phyloP scores from a whole-genome alignment of 2,888 invertebrate genomes.

The Drosophila neutralis region DNA sequence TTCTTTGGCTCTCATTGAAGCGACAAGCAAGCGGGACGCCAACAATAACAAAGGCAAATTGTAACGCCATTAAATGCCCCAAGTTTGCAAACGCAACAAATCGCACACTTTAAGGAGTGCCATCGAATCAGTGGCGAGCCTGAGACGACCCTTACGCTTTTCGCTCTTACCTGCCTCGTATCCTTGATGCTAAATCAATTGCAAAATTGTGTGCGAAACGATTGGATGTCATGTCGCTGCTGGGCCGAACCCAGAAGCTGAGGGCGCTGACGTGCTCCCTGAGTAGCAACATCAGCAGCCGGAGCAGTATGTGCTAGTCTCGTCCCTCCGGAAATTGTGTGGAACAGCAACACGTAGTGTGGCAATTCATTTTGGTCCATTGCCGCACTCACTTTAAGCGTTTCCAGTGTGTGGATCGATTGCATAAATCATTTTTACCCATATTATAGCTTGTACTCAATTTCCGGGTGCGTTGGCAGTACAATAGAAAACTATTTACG shows the following conservation, averaged over 20 bases:
- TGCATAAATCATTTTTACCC: slow-evolving; percentile 67
- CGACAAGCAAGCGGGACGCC: slow-evolving; percentile 13
- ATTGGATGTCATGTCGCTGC: slow-evolving; percentile 59
- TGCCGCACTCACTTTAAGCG: slow-evolving; percentile 8
- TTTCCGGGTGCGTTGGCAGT: slow-evolving; percentile 40
- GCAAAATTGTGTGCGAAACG: slow-evolving; percentile 72
- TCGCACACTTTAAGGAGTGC: slow-evolving; percentile 57
- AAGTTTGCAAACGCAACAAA: slow-evolving; percentile 70
- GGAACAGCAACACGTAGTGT: slow-evolving; percentile 74
- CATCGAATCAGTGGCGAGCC: slow-evolving; percentile 21
- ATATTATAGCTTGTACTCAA: slow-evolving; percentile 50
- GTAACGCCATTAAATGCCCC: slow-evolving; percentile 70
- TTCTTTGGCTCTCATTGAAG: slow-evolving; percentile 42
- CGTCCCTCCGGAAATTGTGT: slow-evolving; percentile 72
- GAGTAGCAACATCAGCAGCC: slow-evolving; percentile 21
- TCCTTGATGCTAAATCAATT: slow-evolving; percentile 72
- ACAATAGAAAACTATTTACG: slow-evolving; percentile 42
- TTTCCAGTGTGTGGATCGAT: slow-evolving; percentile 55
- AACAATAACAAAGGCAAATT: slow-evolving; percentile 73
- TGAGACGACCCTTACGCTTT: neutral
- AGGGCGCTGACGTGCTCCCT: slow-evolving; percentile 8
- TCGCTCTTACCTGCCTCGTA: slow-evolving; percentile 3
- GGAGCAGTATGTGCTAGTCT: slow-evolving; percentile 34
- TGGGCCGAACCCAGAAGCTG: neutral
- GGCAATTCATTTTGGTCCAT: slow-evolving; percentile 67